Percentiles rank a stretch among this genome's conserved stretches.
These are phyloP conservation scores for Ditylenchus dipsaci DNA, from an alignment of 1,140 invertebrate genomes.

Conservation along the genomic window DNA sequence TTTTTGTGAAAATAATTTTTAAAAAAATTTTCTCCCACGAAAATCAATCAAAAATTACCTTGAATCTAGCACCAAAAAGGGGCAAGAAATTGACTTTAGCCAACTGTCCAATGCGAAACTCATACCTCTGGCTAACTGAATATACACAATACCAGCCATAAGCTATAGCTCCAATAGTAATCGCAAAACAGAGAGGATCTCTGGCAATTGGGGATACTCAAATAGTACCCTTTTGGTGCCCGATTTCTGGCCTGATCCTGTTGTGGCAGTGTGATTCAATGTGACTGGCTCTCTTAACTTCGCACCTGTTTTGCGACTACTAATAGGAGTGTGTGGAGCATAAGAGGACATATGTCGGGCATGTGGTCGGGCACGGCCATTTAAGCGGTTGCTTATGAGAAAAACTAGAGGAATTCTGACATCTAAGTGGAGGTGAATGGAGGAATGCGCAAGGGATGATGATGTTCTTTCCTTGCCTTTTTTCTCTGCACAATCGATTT, in stretches of 20 bases:
- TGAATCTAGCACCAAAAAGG: slow-evolving; percentile 44
- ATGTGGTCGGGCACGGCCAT: neutral
- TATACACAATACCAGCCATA: slow-evolving; percentile 53
- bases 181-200: slow-evolving; percentile 36
- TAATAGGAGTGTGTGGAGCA: neutral
- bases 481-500: slow-evolving; percentile 9
- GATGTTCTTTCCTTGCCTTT: neutral
- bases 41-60: slow-evolving; percentile 17
- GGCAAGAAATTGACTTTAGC: slow-evolving; percentile 34
- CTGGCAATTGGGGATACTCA: slow-evolving; percentile 39
- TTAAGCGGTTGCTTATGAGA: neutral
- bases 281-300: neutral
- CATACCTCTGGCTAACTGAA: slow-evolving; percentile 38
- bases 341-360: neutral
- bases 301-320: too few species aligned
- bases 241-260: neutral
- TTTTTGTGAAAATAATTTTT: too few species aligned
- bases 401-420: neutral
- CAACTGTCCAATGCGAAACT: slow-evolving; percentile 49
- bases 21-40: too few species aligned
- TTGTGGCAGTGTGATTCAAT: neutral
- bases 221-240: slow-evolving; percentile 18
- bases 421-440: too few species aligned
- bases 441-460: too few species aligned
- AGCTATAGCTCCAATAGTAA: slow-evolving; percentile 25